These are phyloP conservation scores for Philaethria dido DNA, from an alignment of 2,888 invertebrate genomes.

Conservation along the genomic window DNA sequence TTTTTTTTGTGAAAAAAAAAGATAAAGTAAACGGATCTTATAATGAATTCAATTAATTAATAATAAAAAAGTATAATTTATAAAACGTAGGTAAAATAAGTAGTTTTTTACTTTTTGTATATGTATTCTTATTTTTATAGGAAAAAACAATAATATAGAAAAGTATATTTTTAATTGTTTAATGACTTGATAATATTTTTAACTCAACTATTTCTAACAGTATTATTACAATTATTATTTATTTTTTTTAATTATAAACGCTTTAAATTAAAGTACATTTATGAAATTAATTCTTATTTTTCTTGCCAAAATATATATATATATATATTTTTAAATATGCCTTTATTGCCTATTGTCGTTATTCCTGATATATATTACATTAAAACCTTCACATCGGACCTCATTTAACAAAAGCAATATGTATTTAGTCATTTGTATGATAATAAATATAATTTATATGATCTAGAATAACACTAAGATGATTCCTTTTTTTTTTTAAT, in stretches of 20 bases:
- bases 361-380: not conserved
- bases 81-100: not conserved
- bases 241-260: not conserved
- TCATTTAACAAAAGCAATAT: slow-evolving; percentile 27
- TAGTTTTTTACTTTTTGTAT: not conserved
- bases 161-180: too few relatives aligned
- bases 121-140: not conserved
- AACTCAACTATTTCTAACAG: slow-evolving; percentile 8
- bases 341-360: not conserved
- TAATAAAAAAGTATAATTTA: not conserved
- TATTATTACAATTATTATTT: not conserved
- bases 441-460: too few relatives aligned
- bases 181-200: not conserved
- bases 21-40: slow-evolving; percentile 9
- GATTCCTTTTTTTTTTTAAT: too few relatives aligned
- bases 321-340: not conserved
- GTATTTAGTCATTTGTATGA: not conserved
- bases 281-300: not conserved
- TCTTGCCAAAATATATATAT: not conserved
- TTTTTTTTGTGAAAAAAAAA: not conserved
- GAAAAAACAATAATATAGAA: too few relatives aligned
- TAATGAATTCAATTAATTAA: slow-evolving; percentile 6
- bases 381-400: slow-evolving; percentile 3
- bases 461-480: too few relatives aligned
- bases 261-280: not conserved